phyloP scores from a whole-genome alignment of 1,140 invertebrate species.

The Dreissena rostriformis region DNA sequence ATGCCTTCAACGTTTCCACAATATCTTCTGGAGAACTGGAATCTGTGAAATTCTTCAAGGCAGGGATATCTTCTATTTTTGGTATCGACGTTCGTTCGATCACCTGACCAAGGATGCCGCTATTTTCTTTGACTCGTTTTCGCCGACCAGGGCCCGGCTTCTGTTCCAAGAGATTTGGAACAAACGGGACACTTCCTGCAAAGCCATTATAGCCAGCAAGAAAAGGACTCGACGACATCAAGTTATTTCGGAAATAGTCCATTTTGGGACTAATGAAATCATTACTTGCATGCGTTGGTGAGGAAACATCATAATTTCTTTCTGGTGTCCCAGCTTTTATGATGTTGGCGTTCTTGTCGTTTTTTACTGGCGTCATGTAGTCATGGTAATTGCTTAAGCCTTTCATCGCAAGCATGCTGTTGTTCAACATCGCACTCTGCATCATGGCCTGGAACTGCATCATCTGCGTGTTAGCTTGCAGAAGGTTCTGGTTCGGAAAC shows the following conservation, averaged over 20 bases:
- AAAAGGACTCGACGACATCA: slow-evolving; percentile 2
- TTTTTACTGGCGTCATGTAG: slow-evolving; percentile 9
- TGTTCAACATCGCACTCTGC: slow-evolving; percentile 40
- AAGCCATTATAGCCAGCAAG: background rate
- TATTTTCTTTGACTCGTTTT: background rate
- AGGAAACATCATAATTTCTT: too few relatives aligned
- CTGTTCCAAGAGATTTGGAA: background rate
- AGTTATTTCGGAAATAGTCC: slow-evolving; percentile 24
- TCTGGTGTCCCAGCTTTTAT: too few relatives aligned
- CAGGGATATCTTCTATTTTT: slow-evolving; percentile 10
- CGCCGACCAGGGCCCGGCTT: background rate
- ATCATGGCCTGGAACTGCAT: slow-evolving; percentile 50
- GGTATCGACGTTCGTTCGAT: background rate
- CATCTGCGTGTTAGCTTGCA: slow-evolving; percentile 29
- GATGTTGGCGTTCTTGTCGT: too few relatives aligned
- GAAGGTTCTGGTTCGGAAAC: slow-evolving; percentile 34
- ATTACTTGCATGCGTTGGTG: too few relatives aligned
- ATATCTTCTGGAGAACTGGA: slow-evolving; percentile 8
- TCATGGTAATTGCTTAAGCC: background rate
- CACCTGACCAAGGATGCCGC: background rate
- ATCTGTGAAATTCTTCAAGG: background rate
- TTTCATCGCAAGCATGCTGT: background rate
- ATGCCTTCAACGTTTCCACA: slow-evolving; percentile 2
- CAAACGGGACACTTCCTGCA: background rate
- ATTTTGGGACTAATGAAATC: too few relatives aligned